Base-by-base conservation (phyloP, 2,797 vertebrate species). In the Falco naumanni region DNA sequence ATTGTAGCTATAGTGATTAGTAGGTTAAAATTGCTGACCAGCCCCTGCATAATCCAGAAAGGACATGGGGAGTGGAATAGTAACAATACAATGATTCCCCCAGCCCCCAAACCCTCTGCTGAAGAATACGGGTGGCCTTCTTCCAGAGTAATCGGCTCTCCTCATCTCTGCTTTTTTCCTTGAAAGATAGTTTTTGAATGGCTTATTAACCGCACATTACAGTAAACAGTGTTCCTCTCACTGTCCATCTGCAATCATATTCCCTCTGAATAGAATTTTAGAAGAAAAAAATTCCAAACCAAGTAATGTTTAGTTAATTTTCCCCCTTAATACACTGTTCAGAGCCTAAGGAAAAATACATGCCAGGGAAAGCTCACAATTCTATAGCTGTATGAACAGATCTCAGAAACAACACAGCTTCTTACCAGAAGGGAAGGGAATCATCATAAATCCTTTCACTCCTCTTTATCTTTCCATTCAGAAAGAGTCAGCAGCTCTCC, bases 1-100 rank as follows among this genome's bases (percentile, higher is more conserved):
- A 19, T 5, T 69, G 72, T 8, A 91, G 45, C 70, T 54, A 53
- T 2, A 64, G 60, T 10, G 34, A 82, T 60, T 31, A 90, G 56
- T 2, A 51, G 22, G 74, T 83, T 91, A 56, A 88, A 97, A 93
- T 8, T 56, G 84, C 87, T 94, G 89, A 88, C 54, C 65, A 65
- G 33, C 18, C 28, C 59, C 86, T 51, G 70, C 19, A n/a, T 68
- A 84, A 81, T 89, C 89, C 75, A 92, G 93, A 96, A 96, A 75
- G 28, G 33, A 77, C 84, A 16, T 5, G 11, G 39, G 3, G 41
- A 68, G 45, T 33, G n/a, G 61, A 89, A 71, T 5, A 50, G 69
- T 48, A 88, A 66, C 45, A 53, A 41, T 6, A 74, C 54, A 89
- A 16, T 20, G 21, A 65, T 66, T 57, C 7, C 47, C 45, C 11